Evolutionary conservation across 92 coral and sea anemone genomes (phyloP).

Genomic region (Phenganax marumi): DNA sequence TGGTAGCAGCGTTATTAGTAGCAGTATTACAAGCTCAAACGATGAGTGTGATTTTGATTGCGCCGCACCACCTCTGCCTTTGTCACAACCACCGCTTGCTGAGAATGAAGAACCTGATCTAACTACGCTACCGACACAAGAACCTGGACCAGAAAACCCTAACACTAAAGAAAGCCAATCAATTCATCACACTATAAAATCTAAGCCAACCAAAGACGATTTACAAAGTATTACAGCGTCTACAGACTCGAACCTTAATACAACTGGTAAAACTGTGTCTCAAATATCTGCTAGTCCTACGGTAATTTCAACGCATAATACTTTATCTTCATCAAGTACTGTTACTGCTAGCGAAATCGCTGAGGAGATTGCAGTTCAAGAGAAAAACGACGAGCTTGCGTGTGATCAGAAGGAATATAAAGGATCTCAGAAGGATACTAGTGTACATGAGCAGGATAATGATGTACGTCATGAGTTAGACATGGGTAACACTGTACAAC

Average conservation of each 20-base stretch:
- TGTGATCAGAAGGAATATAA: background rate
- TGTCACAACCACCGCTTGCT: slow-evolving; percentile 33
- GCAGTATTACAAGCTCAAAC: background rate
- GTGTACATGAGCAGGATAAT: background rate
- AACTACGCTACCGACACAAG: background rate
- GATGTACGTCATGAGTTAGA: background rate
- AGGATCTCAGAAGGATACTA: background rate
- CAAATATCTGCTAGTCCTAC: background rate
- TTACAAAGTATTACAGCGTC: too few relatives aligned
- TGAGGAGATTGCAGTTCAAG: background rate
- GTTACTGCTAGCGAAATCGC: background rate
- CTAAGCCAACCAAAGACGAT: background rate
- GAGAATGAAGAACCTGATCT: background rate
- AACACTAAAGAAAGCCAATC: background rate
- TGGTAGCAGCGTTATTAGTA: background rate
- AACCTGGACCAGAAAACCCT: background rate
- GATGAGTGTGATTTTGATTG: background rate
- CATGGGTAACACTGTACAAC: background rate
- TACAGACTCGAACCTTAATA: background rate
- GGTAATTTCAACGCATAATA: background rate
- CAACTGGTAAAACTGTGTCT: background rate
- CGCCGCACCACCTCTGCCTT: slow-evolving; percentile 8
- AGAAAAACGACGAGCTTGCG: background rate
- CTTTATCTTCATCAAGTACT: background rate
- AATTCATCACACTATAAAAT: background rate